Evolutionary conservation across 2,797 vertebrate species (phyloP).

Genomic region (Hypotaenidia philippensis): DNA sequence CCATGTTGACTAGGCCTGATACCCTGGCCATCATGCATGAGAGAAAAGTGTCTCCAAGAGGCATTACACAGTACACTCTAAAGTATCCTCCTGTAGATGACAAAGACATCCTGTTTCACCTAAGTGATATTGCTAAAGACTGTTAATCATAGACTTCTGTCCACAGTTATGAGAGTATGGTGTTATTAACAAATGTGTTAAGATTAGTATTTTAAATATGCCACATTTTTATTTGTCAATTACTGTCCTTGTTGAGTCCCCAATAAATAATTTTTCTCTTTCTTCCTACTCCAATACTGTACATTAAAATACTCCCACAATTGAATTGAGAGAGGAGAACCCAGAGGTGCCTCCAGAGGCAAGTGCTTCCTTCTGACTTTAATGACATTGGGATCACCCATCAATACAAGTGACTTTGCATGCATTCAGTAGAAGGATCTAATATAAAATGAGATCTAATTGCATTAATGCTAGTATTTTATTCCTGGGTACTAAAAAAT

Average conservation of each 20-base stretch:
- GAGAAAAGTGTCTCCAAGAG: background rate
- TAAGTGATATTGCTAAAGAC: background rate
- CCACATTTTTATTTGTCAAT: background rate
- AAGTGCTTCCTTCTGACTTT: background rate
- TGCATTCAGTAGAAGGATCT: background rate
- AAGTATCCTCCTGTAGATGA: background rate
- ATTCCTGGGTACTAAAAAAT: background rate
- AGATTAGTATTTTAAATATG: background rate
- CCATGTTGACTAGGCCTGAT: no score
- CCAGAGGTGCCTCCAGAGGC: background rate
- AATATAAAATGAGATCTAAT: background rate
- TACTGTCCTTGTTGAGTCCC: background rate
- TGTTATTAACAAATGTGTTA: background rate
- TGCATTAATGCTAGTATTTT: background rate
- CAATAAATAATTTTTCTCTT: background rate
- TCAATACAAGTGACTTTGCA: background rate
- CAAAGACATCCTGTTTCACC: background rate
- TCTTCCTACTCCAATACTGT: background rate
- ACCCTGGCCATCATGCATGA: no score
- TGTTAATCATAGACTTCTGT: background rate
- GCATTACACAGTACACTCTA: background rate
- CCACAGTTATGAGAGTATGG: background rate
- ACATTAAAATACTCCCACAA: background rate
- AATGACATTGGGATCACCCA: background rate
- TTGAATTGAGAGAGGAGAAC: background rate